phyloP scores from a whole-genome alignment of 92 coral and sea anemone species.

The Virgularia gustaviana region DNA sequence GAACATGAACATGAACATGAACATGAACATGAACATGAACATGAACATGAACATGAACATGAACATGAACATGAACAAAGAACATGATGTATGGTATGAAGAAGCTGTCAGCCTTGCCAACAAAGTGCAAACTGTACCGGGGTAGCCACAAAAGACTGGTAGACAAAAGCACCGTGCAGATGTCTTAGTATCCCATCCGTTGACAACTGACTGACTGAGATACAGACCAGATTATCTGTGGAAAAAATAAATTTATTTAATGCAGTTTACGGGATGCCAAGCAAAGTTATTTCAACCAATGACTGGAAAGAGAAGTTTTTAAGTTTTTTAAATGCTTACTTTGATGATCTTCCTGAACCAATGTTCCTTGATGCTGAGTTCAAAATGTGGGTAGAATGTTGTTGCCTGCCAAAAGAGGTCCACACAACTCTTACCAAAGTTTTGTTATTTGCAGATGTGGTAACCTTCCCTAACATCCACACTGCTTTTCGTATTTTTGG shows the following conservation, averaged over 20 bases:
- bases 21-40: too few species aligned
- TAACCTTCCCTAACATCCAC: neutral
- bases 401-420: neutral
- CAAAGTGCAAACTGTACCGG: too few species aligned
- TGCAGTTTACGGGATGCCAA: neutral
- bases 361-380: conserved; percentile 18
- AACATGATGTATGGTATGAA: too few species aligned
- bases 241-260: neutral
- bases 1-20: too few species aligned
- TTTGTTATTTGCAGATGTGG: conserved; percentile 1
- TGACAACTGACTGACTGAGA: too few species aligned
- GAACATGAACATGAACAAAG: too few species aligned
- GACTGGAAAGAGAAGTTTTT: conserved; percentile 13
- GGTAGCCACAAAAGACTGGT: too few species aligned
- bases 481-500: conserved; percentile 9
- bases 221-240: too few species aligned
- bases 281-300: neutral
- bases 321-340: neutral
- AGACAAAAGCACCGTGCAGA: too few species aligned
- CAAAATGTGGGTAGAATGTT: neutral
- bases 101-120: too few species aligned
- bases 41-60: too few species aligned
- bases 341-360: conserved; percentile 4
- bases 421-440: neutral
- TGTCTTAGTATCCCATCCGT: too few species aligned